Conservation (phyloP, 2,797 vertebrate genomes). For the Poecilia wingei region DNA sequence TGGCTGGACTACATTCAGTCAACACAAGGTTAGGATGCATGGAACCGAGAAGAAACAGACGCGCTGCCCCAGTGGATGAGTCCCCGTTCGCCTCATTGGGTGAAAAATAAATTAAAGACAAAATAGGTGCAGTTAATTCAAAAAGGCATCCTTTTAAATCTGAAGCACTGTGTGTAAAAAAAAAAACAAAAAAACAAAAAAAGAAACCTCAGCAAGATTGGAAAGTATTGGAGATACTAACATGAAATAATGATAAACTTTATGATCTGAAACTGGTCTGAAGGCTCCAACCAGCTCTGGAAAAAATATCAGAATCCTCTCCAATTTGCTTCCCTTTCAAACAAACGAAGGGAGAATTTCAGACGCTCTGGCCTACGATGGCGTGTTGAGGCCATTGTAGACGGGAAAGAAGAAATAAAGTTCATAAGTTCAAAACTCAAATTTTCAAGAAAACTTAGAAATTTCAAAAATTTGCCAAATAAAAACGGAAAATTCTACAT, state of each 20-base stretch:
- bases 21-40: slow-evolving; percentile 60
- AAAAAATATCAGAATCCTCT: background rate
- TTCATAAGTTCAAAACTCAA: too few relatives aligned
- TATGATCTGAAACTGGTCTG: background rate
- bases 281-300: background rate
- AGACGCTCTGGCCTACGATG: background rate
- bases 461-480: too few relatives aligned
- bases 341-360: background rate
- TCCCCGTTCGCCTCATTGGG: background rate
- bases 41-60: background rate
- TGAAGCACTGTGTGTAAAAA: background rate
- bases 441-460: too few relatives aligned
- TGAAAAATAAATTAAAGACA: slow-evolving; percentile 2
- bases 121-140: background rate
- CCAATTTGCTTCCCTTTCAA: background rate
- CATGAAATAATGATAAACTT: background rate
- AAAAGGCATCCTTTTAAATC: slow-evolving; percentile 5
- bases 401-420: too few relatives aligned
- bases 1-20: slow-evolving; percentile 73
- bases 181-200: background rate
- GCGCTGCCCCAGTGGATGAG: slow-evolving; percentile 21
- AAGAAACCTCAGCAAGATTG: background rate
- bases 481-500: too few relatives aligned
- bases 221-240: background rate
- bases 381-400: too few relatives aligned